phyloP scores from a whole-genome alignment of 2,888 invertebrate species.

The Tetrapedia diversipes region DNA sequence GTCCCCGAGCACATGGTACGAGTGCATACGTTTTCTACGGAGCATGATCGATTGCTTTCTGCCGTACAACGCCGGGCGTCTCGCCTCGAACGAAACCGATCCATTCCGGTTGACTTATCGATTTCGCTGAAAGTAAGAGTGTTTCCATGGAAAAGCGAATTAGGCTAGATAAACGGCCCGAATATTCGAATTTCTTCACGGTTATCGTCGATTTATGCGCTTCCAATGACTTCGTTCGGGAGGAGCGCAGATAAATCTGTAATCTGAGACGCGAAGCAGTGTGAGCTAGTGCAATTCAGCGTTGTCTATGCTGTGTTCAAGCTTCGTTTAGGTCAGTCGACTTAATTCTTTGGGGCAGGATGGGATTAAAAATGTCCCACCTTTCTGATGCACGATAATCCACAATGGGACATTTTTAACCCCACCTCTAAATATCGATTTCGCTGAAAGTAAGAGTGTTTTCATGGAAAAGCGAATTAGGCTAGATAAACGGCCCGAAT shows the following conservation, averaged over 20 bases:
- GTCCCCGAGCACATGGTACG: neutral
- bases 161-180: conserved; percentile 55
- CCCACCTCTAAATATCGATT: no score
- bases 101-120: conserved; percentile 54
- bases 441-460: conserved; percentile 62
- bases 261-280: neutral
- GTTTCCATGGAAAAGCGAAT: conserved; percentile 56
- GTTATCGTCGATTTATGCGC: conserved; percentile 18
- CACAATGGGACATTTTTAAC: no score
- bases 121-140: conserved; percentile 64
- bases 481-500: conserved; percentile 50
- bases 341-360: no score
- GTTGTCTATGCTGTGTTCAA: no score
- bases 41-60: conserved; percentile 35
- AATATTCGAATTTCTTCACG: conserved; percentile 29
- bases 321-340: no score
- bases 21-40: conserved; percentile 14
- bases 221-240: neutral
- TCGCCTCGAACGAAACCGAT: conserved; percentile 28
- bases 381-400: no score
- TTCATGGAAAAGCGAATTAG: conserved; percentile 58
- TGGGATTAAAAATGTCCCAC: no score
- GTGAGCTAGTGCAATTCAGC: no score
- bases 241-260: conserved; percentile 9
- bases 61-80: conserved; percentile 2